Evolutionary conservation across 2,113 vertebrate genomes (phyloP), one percentile per base, ranked within the genome.

Genomic region (Ifrita kowaldi): DNA sequence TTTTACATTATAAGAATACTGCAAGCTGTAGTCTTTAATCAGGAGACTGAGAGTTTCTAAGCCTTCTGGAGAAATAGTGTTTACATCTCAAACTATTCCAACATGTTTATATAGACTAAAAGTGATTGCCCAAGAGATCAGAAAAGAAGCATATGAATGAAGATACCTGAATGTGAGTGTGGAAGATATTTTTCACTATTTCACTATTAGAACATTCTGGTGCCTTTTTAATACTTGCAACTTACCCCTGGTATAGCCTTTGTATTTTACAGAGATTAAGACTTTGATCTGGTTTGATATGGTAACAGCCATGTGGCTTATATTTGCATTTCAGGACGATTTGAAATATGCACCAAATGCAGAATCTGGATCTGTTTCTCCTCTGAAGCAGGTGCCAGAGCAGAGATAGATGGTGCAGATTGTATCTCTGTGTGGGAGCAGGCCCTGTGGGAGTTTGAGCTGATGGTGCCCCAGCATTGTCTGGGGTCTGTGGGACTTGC

Each of bases 371-470:
- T 50, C 13, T 62, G 4, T 37, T 74, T 92, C 18, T 47, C 12
- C 46, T 62, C n/a, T 67, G 27, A 27, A 20, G 30, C 28, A 67
- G 59, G 21, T 13, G 13, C 18, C 21, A 87, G 20, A 1, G 0
- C 12, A 68, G 16, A n/a, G 20, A 60, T 24, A 73, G 90, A 62
- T 37, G 26, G 4, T 70, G 22, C 10, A 27, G 37, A 33, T 44
- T 37, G 7, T 46, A 3, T 49, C 17, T 28, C 37, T 33, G 4
- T 55, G 21, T 42, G 81, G 32, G 11, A 76, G 10, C 4, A 35
- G 17, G 5, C 28, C 5, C 15, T 23, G 7, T 0, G 1, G 3
- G 42, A 84, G 5, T 52, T 41, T 23, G 37, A 84, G 20, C 7
- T 65, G 27, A 3, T 73, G 3, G 4, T 47, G 10, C 10, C 23